These are phyloP conservation scores for Ernsta delagoae DNA, from an alignment of 2,888 invertebrate species.

Conservation along the genomic window DNA sequence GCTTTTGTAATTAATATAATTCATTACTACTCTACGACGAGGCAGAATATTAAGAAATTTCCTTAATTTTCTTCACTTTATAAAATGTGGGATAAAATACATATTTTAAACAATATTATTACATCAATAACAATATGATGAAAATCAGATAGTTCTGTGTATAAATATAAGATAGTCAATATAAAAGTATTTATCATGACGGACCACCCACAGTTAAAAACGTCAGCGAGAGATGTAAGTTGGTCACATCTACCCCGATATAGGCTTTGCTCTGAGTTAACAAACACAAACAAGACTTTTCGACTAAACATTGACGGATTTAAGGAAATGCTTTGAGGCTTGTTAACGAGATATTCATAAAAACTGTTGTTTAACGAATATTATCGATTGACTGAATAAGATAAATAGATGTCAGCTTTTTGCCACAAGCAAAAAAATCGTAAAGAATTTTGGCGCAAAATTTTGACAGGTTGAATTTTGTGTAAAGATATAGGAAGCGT, in stretches of 20 bases:
- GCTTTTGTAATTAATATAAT: not conserved
- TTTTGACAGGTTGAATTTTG: constrained; percentile 61
- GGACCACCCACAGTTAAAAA: constrained; percentile 24
- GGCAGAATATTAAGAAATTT: constrained; percentile 6
- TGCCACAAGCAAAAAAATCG: constrained; percentile 60
- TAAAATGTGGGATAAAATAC: constrained; percentile 16
- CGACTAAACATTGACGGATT: constrained; percentile 38
- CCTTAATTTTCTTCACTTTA: not conserved
- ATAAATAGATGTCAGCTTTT: constrained; percentile 64
- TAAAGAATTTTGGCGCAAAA: constrained; percentile 59
- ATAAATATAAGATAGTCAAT: constrained; percentile 8
- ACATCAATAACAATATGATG: constrained; percentile 19
- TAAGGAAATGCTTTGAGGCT: constrained; percentile 62
- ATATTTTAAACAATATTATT: constrained; percentile 11
- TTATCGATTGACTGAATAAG: constrained; percentile 61
- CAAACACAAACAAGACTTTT: not conserved
- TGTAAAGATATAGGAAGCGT: constrained; percentile 69
- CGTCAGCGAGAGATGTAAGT: not conserved
- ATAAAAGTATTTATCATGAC: constrained; percentile 12
- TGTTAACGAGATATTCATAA: constrained; percentile 65
- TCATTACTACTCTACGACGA: constrained; percentile 9
- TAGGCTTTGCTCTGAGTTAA: constrained; percentile 11
- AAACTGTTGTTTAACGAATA: constrained; percentile 46
- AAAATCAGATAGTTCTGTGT: constrained; percentile 15
- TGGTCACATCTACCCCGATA: constrained; percentile 12